Evolutionary conservation across 1,140 invertebrate genomes (phyloP), one percentile per base, ranked within the genome.

Genomic region (Neomicropteryx cornuta): DNA sequence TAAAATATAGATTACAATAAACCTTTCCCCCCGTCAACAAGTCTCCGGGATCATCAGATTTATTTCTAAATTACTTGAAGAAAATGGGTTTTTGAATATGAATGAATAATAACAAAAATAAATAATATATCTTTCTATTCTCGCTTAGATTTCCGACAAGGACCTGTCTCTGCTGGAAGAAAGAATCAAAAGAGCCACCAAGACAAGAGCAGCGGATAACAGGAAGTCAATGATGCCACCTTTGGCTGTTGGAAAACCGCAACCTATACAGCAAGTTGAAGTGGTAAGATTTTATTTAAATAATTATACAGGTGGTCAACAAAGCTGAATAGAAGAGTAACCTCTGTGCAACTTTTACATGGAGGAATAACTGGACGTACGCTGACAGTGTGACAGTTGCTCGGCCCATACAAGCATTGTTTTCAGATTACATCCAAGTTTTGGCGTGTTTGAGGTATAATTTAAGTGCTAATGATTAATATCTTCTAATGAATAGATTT

Each of bases 81-180:
- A n/a, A n/a, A n/a, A n/a, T n/a, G n/a, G n/a, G n/a, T n/a, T n/a
- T n/a, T n/a, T n/a, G n/a, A n/a, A n/a, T n/a, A n/a, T n/a, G n/a
- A n/a, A n/a, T n/a, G n/a, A n/a, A n/a, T n/a, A n/a, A n/a, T n/a
- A n/a, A n/a, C n/a, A n/a, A n/a, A n/a, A n/a, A n/a, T n/a, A n/a
- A n/a, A n/a, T n/a, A n/a, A n/a, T n/a, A n/a, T n/a, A n/a, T n/a
- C n/a, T n/a, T n/a, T n/a, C n/a, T n/a, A n/a, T n/a, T n/a, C n/a
- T n/a, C n/a, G n/a, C n/a, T n/a, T n/a, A 90, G 83, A 79, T 94
- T 51, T 86, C 83, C 16, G 92, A 97, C 49, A 98, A 98, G 68
- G 93, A 97, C 56, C 75, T 87, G 49, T 87, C 87, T 2, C 70
- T 97, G 40, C 64, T 99, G 18, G 93, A 97, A 53, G 94, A 98